Base-by-base conservation (phyloP, 2,888 invertebrate species). In the Lacanobia wlatinum region DNA sequence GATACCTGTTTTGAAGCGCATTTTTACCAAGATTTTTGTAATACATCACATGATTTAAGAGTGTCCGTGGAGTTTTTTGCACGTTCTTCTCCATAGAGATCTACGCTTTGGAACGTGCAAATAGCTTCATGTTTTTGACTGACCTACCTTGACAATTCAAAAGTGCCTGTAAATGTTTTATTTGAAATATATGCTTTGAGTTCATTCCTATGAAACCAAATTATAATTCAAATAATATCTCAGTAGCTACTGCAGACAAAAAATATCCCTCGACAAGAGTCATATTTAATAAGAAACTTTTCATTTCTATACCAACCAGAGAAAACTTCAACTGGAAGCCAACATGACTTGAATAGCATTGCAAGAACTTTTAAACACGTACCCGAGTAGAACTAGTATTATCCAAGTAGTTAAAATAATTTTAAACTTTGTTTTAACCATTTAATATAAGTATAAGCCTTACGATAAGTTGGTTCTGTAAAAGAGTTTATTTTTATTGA, bases 341-440 rank as follows among this genome's bases (percentile, higher is more conserved):
- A 65, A 65, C 72, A 78, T 50, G 72, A 59, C 62, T 82, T 50
- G 78, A 82, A 78, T 76, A 38, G 70, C 63, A 60, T 76, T 69
- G 38, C 50, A 10, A 21, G 43, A 66, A 78, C 21, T 78, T 78
- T 82, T 12, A 48, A 78, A 78, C 72, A 82, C 78, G 72, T 78
- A 53, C 43, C 56, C 58, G 78, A 62, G 50, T 34, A 14, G 61
- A 71, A 66, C 72, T 38, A 71, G 78, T 78, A 82, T 58, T 62
- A 59, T 28, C 12, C 46, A 71, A 82, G 38, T 66, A 64, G 82
- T 69, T 64, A 23, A 69, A 78, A 76, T 69, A 40, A 78, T 55
- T 71, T 72, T 12, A 50, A 78, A 82, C 78, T 78, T 78, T 50
- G 23, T 74, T 55, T 74, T 8, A 73, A 82, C 43, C 63, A 56